Conservation (phyloP, 2,113 vertebrate genomes). For the Charadrius vociferus region DNA sequence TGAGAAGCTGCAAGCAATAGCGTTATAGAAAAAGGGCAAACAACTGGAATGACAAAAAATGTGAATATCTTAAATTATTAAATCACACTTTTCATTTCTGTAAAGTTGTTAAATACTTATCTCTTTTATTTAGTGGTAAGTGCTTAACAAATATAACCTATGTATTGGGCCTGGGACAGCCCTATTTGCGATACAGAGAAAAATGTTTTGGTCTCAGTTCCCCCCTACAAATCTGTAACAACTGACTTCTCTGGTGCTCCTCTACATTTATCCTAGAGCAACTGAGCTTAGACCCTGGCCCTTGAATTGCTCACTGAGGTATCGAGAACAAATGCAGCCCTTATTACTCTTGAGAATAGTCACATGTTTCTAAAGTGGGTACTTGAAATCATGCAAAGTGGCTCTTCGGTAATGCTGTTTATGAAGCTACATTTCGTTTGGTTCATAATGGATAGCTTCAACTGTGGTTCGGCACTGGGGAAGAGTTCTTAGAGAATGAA, state of each 20-base stretch:
- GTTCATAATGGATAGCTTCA: not conserved
- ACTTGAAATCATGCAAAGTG: slow-evolving; percentile 3
- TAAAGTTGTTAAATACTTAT: not conserved
- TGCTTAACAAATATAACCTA: not conserved
- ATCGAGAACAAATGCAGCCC: not conserved
- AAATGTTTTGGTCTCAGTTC: not conserved
- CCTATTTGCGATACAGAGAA: not conserved
- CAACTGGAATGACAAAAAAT: not conserved
- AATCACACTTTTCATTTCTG: not conserved
- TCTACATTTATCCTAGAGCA: not conserved
- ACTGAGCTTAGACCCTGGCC: not conserved
- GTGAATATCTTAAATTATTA: not conserved
- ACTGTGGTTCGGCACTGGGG: not conserved
- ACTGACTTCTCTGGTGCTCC: not conserved
- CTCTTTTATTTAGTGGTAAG: not conserved
- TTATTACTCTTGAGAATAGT: not conserved
- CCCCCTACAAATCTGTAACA: not conserved
- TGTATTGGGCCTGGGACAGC: not conserved
- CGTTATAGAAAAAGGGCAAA: not conserved
- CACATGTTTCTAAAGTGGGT: not conserved
- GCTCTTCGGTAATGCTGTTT: not conserved
- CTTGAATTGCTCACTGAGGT: not conserved
- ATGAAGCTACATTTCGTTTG: not conserved
- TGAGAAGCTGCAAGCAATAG: not conserved
- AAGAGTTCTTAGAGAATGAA: not conserved